Conservation (phyloP, 2,113 vertebrate species). For the Bubo bubo region DNA sequence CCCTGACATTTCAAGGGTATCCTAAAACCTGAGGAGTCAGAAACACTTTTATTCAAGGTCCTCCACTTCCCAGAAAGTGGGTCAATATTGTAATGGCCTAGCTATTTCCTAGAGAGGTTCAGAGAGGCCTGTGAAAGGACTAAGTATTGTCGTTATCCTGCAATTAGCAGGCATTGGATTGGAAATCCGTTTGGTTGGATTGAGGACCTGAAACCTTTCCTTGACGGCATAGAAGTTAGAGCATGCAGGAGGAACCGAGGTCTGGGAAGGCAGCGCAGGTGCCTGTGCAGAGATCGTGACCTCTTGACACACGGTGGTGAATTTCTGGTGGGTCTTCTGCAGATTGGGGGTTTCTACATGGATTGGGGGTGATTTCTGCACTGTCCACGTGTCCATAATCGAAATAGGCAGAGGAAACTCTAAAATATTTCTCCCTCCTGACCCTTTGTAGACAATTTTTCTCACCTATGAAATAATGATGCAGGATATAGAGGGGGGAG, state of each 20-base stretch:
- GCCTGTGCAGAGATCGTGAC: background rate
- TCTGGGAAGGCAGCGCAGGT: background rate
- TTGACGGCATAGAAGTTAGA: accelerated
- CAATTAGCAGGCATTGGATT: background rate
- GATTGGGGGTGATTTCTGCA: background rate
- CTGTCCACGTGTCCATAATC: accelerated
- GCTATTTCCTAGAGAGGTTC: background rate
- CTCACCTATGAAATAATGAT: background rate
- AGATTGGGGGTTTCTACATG: background rate
- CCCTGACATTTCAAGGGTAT: background rate
- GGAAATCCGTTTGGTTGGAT: background rate
- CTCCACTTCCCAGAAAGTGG: background rate
- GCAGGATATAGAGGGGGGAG: too few relatives aligned
- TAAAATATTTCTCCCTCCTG: background rate
- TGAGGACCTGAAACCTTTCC: background rate
- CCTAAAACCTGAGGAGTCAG: background rate
- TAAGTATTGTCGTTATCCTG: background rate
- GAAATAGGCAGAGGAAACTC: background rate
- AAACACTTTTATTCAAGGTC: background rate
- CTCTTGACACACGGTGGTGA: background rate
- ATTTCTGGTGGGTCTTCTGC: background rate
- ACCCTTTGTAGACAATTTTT: background rate
- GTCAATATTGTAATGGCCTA: background rate
- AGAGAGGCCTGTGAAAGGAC: background rate
- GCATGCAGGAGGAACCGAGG: background rate